phyloP scores from a whole-genome alignment of 23 tunicate species.

The Clavelina lepadiformis region DNA sequence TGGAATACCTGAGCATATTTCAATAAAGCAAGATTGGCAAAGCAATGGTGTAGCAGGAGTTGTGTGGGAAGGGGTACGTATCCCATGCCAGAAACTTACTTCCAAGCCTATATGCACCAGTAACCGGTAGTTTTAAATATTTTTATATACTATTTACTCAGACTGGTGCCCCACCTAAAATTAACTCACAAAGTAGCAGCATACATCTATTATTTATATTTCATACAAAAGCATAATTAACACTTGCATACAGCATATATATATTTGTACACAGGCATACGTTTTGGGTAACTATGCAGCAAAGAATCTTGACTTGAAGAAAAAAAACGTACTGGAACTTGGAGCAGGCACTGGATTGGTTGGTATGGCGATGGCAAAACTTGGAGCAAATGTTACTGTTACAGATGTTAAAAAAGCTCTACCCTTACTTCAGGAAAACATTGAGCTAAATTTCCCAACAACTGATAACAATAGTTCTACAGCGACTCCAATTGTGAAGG shows the following conservation, averaged over 20 bases:
- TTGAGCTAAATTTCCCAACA: conserved; percentile 32
- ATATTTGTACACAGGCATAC: conserved; percentile 33
- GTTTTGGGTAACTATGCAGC: conserved; percentile 40
- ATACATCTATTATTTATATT: too few relatives aligned
- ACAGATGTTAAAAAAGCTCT: conserved; percentile 70
- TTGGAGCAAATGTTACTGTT: conserved; percentile 67
- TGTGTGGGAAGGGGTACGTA: conserved; percentile 52
- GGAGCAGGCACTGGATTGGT: conserved; percentile 95
- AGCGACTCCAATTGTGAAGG: conserved; percentile 8
- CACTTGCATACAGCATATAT: conserved; percentile 1
- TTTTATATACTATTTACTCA: too few relatives aligned
- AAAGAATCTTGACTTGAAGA: conserved; percentile 5
- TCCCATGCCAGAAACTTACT: too few relatives aligned
- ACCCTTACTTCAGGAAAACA: conserved; percentile 56
- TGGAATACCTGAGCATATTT: not conserved
- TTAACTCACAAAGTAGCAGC: too few relatives aligned
- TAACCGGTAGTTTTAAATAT: too few relatives aligned
- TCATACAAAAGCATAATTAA: too few relatives aligned
- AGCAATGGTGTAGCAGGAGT: conserved; percentile 54
- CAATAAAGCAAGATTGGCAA: conserved; percentile 17
- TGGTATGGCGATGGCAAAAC: conserved; percentile 57
- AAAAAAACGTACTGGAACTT: conserved; percentile 57
- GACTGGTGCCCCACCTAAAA: too few relatives aligned
- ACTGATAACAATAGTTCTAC: not conserved
- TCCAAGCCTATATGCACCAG: too few relatives aligned